Evolutionary conservation across 2,797 vertebrate genomes (phyloP).

Genomic region (Ispidina lecontei): DNA sequence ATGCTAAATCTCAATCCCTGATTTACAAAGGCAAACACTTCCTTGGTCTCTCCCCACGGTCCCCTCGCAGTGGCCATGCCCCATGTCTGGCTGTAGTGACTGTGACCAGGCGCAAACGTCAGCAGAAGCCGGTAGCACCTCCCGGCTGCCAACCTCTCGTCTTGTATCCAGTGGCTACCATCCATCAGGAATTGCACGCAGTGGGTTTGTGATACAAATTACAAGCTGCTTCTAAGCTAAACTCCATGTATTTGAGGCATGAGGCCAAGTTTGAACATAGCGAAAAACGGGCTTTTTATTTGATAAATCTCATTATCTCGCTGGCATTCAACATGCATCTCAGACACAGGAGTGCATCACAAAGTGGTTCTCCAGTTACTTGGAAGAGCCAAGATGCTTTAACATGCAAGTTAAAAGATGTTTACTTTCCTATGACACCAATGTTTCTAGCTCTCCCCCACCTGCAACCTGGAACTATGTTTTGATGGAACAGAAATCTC

Average conservation of each 20-base stretch:
- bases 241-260: slow-evolving; percentile 21
- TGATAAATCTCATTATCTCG: slow-evolving; percentile 53
- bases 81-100: background rate
- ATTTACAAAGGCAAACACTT: background rate
- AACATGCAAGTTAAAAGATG: background rate
- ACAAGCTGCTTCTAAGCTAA: slow-evolving; percentile 17
- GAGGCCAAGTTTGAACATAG: slow-evolving; percentile 51
- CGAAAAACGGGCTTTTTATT: slow-evolving; percentile 53
- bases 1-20: background rate
- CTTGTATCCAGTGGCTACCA: background rate
- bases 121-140: background rate
- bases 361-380: background rate
- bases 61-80: background rate
- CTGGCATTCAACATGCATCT: slow-evolving; percentile 44
- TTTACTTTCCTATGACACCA: background rate
- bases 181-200: background rate
- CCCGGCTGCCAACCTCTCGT: background rate
- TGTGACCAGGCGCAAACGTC: background rate
- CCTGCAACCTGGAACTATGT: background rate
- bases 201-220: slow-evolving; percentile 12
- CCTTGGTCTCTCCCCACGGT: background rate
- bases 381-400: background rate
- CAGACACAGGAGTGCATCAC: slow-evolving; percentile 4
- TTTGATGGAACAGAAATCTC: background rate
- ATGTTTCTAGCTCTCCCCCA: background rate